Conservation (phyloP, 2,888 invertebrate species). For the Byasa hedistus region DNA sequence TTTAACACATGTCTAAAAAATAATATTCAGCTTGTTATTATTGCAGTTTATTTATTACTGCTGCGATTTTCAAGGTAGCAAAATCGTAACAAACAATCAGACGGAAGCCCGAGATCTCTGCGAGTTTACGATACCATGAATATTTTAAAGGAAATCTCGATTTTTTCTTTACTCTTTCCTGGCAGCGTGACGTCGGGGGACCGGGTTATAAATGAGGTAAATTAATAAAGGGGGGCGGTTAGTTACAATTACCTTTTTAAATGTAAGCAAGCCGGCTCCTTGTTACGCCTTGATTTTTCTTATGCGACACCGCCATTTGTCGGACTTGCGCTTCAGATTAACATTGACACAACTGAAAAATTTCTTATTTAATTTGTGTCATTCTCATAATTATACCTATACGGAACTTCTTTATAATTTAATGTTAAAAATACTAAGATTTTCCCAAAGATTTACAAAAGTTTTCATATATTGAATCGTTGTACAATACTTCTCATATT, state of each 20-base stretch:
- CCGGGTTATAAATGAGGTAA: constrained; percentile 71
- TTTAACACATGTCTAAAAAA: too few species aligned
- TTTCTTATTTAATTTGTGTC: background rate
- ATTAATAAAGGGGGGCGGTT: constrained; percentile 78
- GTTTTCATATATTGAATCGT: too few species aligned
- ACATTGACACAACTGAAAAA: constrained; percentile 41
- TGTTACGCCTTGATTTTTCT: constrained; percentile 75
- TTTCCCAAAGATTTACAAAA: too few species aligned
- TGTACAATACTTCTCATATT: too few species aligned
- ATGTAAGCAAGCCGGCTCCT: constrained; percentile 74
- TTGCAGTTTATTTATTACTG: too few species aligned
- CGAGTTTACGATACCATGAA: constrained; percentile 57
- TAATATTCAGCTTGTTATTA: too few species aligned
- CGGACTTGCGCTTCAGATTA: constrained; percentile 37
- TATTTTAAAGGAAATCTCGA: constrained; percentile 59
- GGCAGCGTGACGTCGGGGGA: constrained; percentile 58
- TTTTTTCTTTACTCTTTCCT: constrained; percentile 52
- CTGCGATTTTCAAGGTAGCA: too few species aligned
- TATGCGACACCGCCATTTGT: constrained; percentile 75
- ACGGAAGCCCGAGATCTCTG: constrained; percentile 40
- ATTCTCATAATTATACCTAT: too few species aligned
- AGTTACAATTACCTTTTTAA: constrained; percentile 80
- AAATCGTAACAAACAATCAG: too few species aligned
- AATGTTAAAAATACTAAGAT: too few species aligned
- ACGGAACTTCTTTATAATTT: too few species aligned